These are phyloP conservation scores for Drosophila elegans DNA, from an alignment of 1,140 invertebrate genomes.

Conservation along the genomic window DNA sequence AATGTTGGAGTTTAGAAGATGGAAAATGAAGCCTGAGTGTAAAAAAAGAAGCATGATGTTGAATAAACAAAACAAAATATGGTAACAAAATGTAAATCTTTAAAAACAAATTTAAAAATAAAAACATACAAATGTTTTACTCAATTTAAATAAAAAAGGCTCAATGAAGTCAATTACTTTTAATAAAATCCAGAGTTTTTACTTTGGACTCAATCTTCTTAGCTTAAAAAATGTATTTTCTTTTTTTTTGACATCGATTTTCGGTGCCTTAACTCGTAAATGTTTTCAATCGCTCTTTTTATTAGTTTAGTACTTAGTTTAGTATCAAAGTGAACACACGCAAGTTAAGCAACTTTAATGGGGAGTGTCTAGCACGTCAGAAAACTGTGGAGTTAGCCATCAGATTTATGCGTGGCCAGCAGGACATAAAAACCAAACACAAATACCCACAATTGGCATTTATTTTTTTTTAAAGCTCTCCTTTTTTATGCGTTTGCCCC, in stretches of 20 bases:
- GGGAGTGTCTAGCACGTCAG: constrained; percentile 21
- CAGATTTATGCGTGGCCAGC: constrained; percentile 47
- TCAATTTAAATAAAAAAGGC: background rate
- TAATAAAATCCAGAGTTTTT: background rate
- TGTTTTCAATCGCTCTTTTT: background rate
- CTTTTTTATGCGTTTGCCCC: constrained; percentile 16
- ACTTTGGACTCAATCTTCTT: too few species aligned
- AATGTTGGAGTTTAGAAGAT: background rate
- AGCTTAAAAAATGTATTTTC: background rate
- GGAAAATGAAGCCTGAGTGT: background rate
- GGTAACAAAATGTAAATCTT: background rate
- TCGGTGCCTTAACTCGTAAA: too few species aligned
- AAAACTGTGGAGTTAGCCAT: constrained; percentile 19
- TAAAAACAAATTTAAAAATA: too few species aligned
- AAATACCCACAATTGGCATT: constrained; percentile 22
- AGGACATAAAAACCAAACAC: constrained; percentile 36
- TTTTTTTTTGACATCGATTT: background rate
- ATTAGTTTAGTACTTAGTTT: background rate
- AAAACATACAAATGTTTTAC: background rate
- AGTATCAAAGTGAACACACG: background rate
- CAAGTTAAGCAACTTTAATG: constrained; percentile 13
- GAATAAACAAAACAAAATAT: background rate
- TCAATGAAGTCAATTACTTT: background rate
- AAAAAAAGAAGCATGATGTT: background rate
- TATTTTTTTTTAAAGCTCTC: constrained; percentile 23